Base-by-base conservation (phyloP, 1,140 invertebrate species). In the Leptinotarsa lineolata region DNA sequence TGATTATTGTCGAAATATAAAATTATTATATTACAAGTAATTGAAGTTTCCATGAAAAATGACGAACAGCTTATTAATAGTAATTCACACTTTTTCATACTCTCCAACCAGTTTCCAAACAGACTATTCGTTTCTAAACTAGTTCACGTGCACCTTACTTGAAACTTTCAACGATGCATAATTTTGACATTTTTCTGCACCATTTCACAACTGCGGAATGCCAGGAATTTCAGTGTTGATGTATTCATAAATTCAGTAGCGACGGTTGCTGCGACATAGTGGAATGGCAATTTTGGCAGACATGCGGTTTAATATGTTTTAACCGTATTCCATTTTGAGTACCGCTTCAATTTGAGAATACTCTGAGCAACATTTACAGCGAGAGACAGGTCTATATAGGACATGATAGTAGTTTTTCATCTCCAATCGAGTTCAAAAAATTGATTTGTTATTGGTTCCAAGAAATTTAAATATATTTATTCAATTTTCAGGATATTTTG, bases 231-330 rank as follows among this genome's bases (percentile, higher is more conserved):
- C 48, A 54, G 48, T 54, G 48, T 54, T 54, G 48, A 54, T 54
- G 48, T 54, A 54, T 54, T 54, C 48, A 54, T 54, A 54, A 54
- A 54, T 54, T 54, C 48, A 54, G n/a, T 54, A 54, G n/a, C 48
- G 16, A 16, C 48, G 48, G 48, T 54, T 54, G 48, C 6, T 54
- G 15, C 48, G 48, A 54, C 48, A 54, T 54, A 13, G 48, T 18
- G n/a, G 48, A 54, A 54, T 54, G 48, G 48, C 48, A 54, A 54
- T 54, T 54, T 18, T 54, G 48, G 48, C 48, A 54, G 48, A 54
- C 48, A 54, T 54, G 48, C 16, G 48, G 48, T 54, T 18, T 54
- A 54, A 54, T 54, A 54, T 54, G 48, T 54, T 54, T 54, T 8
- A 54, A 54, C 48, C 13, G 48, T 18, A 54, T 54, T 54, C 6